Base-by-base conservation (phyloP, 1,140 invertebrate genomes). In the Samia ricini region DNA sequence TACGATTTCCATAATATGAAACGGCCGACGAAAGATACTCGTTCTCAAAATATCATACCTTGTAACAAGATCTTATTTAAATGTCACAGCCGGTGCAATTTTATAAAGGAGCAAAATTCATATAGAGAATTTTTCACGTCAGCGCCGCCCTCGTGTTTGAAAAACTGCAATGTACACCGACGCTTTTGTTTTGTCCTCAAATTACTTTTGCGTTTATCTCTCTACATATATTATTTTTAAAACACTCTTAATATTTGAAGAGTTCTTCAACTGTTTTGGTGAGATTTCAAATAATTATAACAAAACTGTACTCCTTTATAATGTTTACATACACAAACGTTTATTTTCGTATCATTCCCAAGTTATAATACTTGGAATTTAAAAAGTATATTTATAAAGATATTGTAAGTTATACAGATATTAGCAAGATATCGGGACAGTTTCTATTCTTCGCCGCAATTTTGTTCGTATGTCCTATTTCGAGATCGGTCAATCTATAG, bases 1-100 rank as follows among this genome's bases (percentile, higher is more conserved):
- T 76, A 63, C 59, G 54, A 83, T 82, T 84, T 81, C 69, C 75
- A 85, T 81, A 80, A 68, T 18, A 69, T 75, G 76, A 82, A 77
- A 65, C 68, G 51, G 70, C 66, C 66, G 60, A 69, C 56, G 79
- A 64, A 78, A 76, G 61, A 69, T 66, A 63, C 71, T 76, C 74
- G 70, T 33, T 58, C 57, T 59, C 65, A 72, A 71, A 69, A 78
- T 70, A 79, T 73, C 68, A 74, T 72, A 72, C 68, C 60, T 56
- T 70, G 73, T 64, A 80, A 80, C 72, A 67, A 61, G 71, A 76
- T 73, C 77, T 72, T 77, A 77, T 80, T 79, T 78, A 81, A 80
- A 76, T 78, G 69, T 81, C 71, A 74, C 72, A 77, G 67, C 66
- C 61, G 54, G 68, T 76, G 76, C 68, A 65, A 72, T 76, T 78